A percentile compares a stretch with the other conserved stretches of the same genome.
phyloP scores from a whole-genome alignment of 1,140 invertebrate genomes.

The Drosophila kanapiae region DNA sequence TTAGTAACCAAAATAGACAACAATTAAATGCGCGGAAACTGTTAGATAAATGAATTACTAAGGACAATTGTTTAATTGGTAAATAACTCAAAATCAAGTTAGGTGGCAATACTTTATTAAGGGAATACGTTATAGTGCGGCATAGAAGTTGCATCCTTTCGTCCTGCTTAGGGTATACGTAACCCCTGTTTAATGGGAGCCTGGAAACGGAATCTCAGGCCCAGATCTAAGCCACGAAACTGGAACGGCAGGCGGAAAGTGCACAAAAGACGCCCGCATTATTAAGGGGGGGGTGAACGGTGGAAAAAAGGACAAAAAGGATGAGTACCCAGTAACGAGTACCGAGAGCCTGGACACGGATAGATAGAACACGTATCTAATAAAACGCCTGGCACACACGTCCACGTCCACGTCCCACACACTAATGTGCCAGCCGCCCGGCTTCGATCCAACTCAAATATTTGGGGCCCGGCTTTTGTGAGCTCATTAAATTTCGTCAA shows the following conservation, averaged over 20 bases:
- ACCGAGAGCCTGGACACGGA: slow-evolving; percentile 27
- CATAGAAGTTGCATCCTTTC: not conserved
- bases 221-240: slow-evolving; percentile 23
- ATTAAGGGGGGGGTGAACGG: not conserved
- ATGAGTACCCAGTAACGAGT: slow-evolving; percentile 4
- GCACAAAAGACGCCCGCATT: slow-evolving; percentile 38
- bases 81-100: not conserved
- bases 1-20: not conserved
- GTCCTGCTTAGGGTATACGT: not conserved
- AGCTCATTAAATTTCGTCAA: slow-evolving; percentile 81
- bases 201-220: slow-evolving; percentile 11
- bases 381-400: slow-evolving; percentile 71
- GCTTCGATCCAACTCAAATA: slow-evolving; percentile 69
- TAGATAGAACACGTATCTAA: slow-evolving; percentile 81
- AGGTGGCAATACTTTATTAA: not conserved
- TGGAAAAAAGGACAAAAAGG: not conserved
- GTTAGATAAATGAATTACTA: too few species aligned
- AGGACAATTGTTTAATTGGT: not conserved
- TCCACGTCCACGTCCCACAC: not conserved
- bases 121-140: too few species aligned
- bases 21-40: not conserved
- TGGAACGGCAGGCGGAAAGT: slow-evolving; percentile 16
- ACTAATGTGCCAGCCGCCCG: slow-evolving; percentile 1
- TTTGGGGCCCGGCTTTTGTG: slow-evolving; percentile 67
- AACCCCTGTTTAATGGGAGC: not conserved